These are phyloP conservation scores for Tetragonula carbonaria DNA, from an alignment of 2,888 invertebrate species.

Conservation along the genomic window DNA sequence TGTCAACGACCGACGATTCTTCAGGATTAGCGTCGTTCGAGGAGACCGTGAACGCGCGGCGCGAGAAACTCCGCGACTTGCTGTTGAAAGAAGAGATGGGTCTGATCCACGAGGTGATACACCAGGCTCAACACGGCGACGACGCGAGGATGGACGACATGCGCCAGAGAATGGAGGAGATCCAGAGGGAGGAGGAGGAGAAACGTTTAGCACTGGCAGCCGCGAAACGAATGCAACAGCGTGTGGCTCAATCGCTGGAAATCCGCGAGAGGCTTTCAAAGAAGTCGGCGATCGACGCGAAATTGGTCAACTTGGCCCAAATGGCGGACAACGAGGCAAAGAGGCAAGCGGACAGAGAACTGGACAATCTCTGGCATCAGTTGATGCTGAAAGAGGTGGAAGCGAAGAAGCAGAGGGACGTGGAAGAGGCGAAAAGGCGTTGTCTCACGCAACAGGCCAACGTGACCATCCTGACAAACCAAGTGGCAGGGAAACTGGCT, in stretches of 20 bases:
- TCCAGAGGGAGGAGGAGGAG: slow-evolving; percentile 85
- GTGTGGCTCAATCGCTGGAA: slow-evolving; percentile 24
- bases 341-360: slow-evolving; percentile 85
- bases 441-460: slow-evolving; percentile 38
- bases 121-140: slow-evolving; percentile 85
- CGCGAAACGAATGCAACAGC: slow-evolving; percentile 58
- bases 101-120: slow-evolving; percentile 85
- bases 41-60: slow-evolving; percentile 84
- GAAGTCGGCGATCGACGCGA: slow-evolving; percentile 41
- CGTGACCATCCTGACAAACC: slow-evolving; percentile 67
- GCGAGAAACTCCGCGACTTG: slow-evolving; percentile 79
- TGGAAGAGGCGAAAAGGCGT: slow-evolving; percentile 65
- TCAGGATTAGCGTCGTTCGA: slow-evolving; percentile 84
- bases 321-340: slow-evolving; percentile 83
- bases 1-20: slow-evolving; percentile 15
- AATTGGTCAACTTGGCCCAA: slow-evolving; percentile 53
- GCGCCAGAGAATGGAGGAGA: slow-evolving; percentile 83
- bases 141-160: slow-evolving; percentile 85
- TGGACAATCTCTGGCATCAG: slow-evolving; percentile 87
- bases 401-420: slow-evolving; percentile 69
- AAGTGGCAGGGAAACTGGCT: slow-evolving; percentile 73
- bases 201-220: slow-evolving; percentile 84
- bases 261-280: slow-evolving; percentile 14
- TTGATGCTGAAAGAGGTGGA: slow-evolving; percentile 86
- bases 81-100: slow-evolving; percentile 85